These are phyloP conservation scores for Tachuris rubrigastra DNA, from an alignment of 2,113 vertebrate genomes.

Conservation along the genomic window DNA sequence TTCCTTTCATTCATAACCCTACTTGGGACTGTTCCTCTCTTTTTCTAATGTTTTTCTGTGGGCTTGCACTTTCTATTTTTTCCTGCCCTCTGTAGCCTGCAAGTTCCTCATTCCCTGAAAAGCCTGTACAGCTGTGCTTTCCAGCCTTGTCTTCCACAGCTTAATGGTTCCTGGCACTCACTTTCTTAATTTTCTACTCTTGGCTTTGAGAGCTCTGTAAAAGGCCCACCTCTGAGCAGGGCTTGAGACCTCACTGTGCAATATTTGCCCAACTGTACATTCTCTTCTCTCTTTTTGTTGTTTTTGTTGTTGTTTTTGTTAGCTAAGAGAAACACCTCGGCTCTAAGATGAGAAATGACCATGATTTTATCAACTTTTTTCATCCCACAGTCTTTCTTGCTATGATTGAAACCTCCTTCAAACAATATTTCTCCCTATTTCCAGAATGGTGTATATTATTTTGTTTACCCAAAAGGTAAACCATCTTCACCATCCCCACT, in stretches of 20 bases:
- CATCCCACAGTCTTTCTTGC: neutral
- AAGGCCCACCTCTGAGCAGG: neutral
- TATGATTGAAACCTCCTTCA: neutral
- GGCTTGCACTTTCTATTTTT: neutral
- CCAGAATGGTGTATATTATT: neutral
- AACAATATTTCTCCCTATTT: neutral
- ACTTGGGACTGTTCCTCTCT: neutral
- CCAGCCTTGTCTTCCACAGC: neutral
- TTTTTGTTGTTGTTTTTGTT: neutral
- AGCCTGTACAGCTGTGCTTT: neutral
- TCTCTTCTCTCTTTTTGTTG: neutral
- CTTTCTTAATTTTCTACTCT: neutral
- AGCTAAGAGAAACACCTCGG: neutral
- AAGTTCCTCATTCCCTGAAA: neutral
- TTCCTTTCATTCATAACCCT: neutral
- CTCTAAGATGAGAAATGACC: neutral
- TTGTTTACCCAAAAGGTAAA: neutral
- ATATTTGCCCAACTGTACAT: neutral
- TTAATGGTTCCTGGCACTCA: neutral
- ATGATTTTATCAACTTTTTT: neutral
- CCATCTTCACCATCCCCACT: neutral
- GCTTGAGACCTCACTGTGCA: neutral
- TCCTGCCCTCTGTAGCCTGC: neutral
- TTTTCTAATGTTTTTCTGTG: neutral
- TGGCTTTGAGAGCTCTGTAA: neutral